Evolutionary conservation across 2,888 invertebrate genomes (phyloP), one percentile per base, ranked within the genome.

Genomic region (Stenchaetothrips biformis): DNA sequence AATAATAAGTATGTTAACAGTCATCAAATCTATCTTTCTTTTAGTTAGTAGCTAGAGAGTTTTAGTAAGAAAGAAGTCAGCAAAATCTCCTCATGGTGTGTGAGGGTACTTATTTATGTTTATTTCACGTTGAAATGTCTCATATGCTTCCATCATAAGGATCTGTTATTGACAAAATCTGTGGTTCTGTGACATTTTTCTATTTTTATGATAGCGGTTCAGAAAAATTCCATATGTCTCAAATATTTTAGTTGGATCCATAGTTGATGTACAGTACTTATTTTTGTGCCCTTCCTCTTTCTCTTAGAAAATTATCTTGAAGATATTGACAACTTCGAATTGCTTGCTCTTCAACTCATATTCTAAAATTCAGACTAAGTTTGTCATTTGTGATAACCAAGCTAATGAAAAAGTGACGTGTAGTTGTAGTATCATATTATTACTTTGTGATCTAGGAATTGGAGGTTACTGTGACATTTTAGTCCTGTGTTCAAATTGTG

Each of bases 171-270:
- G 25, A n/a, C 59, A 59, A 59, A 6, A 67, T 67, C 8, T 74
- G 11, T 53, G 53, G 16, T 53, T 74, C 25, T 74, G 16, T 59
- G 59, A 59, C 25, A 7, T 9, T 74, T 25, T 21, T 74, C 67
- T 74, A 74, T 74, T 74, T 74, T 74, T 74, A 74, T 74, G 67
- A 25, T 74, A 74, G 67, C 11, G 18, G 25, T 74, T 21, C 67
- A 74, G 67, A 74, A 25, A 74, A 74, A 74, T 74, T 74, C 67
- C 67, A 74, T 74, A 74, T 1, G 21, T 13, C 59, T 59, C 59
- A 16, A 59, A 25, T 25, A 74, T 21, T 74, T 74, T 25, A 74
- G 67, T 25, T 25, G n/a, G 11, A 37, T 59, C 59, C 18, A 9
- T 59, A 59, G 4, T 59, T 37, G 37, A 59, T 13, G 16, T 18